Conservation (phyloP, 2,113 vertebrate genomes). For the Mellivora capensis region DNA sequence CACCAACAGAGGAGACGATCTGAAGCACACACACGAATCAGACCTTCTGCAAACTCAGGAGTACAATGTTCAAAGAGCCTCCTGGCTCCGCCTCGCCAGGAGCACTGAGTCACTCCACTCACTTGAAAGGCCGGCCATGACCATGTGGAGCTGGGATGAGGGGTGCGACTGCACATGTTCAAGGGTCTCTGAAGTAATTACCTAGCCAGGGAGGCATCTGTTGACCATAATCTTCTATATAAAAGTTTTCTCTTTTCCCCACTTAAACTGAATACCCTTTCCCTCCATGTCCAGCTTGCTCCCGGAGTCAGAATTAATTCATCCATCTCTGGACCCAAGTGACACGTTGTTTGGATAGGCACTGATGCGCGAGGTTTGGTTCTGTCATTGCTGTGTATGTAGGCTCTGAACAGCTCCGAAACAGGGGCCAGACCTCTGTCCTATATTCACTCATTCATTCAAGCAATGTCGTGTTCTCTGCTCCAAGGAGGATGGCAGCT, state of each 20-base stretch:
- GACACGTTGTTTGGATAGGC: fast-evolving
- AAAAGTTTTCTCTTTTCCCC: background rate
- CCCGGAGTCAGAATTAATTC: background rate
- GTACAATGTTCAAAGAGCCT: background rate
- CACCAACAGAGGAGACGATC: background rate
- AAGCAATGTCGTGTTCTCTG: background rate
- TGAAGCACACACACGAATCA: fast-evolving
- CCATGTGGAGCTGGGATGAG: no score
- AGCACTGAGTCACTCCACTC: background rate
- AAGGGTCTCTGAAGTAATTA: background rate
- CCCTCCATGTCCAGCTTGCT: background rate
- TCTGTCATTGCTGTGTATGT: fast-evolving
- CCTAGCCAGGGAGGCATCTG: background rate
- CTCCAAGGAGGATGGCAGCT: background rate
- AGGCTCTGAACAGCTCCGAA: background rate
- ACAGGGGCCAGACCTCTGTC: background rate
- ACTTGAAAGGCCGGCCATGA: background rate
- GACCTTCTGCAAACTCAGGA: background rate
- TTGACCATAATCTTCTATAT: background rate
- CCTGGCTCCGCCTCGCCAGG: background rate
- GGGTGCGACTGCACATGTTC: background rate
- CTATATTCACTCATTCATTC: background rate
- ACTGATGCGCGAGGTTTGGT: fast-evolving
- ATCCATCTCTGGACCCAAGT: fast-evolving
- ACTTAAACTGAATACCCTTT: background rate